phyloP scores from a whole-genome alignment of 2,797 vertebrate species.

The Macropodus opercularis region DNA sequence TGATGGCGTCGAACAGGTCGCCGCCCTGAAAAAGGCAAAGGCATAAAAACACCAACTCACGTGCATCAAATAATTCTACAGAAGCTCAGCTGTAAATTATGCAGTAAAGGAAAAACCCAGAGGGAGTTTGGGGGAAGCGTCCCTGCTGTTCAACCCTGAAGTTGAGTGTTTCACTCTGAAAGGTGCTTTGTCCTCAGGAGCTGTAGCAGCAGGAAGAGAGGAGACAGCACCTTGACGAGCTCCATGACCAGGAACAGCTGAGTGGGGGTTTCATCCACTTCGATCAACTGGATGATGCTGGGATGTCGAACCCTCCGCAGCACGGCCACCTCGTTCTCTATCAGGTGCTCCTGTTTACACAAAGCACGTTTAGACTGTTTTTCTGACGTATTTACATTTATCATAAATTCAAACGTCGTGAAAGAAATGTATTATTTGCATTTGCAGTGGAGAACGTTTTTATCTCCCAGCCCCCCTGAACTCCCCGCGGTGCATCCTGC shows the following conservation, averaged over 20 bases:
- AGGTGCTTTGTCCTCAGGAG: neutral
- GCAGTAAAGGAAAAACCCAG: too few relatives aligned
- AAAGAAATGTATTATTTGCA: too few relatives aligned
- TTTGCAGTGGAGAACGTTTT: too few relatives aligned
- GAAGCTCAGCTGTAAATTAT: too few relatives aligned
- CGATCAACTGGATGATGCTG: constrained; percentile 97
- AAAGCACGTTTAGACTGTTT: neutral
- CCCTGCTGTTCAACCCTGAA: too few relatives aligned
- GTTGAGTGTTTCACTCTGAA: neutral
- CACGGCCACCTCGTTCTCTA: constrained; percentile 96
- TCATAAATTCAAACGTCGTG: too few relatives aligned
- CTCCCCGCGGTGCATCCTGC: too few relatives aligned
- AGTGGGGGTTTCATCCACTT: constrained; percentile 92
- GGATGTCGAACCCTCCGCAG: constrained; percentile 92
- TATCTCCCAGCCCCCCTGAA: too few relatives aligned
- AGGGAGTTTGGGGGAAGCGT: too few relatives aligned
- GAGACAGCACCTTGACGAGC: constrained; percentile 77
- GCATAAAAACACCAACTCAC: fast-evolving
- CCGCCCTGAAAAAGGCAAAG: constrained; percentile 85
- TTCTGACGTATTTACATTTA: too few relatives aligned
- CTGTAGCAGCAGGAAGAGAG: fast-evolving
- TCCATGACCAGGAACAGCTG: constrained; percentile 99
- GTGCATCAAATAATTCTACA: neutral
- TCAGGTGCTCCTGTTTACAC: constrained; percentile 90
- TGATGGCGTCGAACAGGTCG: constrained; percentile 97